Base-by-base conservation (phyloP, 2,113 vertebrate genomes). In the Scalopus aquaticus region DNA sequence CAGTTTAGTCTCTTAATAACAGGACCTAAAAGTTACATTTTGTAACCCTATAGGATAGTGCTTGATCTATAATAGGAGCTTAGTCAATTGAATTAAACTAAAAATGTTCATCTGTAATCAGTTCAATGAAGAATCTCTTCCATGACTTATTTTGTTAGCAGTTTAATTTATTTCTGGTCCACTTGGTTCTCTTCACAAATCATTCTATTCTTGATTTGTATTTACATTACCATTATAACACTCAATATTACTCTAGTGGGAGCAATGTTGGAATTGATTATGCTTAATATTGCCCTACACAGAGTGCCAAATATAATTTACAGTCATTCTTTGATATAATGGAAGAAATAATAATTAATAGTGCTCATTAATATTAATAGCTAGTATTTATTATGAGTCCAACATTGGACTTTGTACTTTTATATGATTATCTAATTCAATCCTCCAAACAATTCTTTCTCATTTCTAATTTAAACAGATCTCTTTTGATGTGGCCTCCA, bases 381-480 rank as follows among this genome's bases (percentile, higher is more conserved):
- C 19, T 54, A 62, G 35, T 67, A 73, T 81, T 91, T 94, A 79
- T 94, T 74, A 83, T 54, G n/a, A 88, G 49, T 74, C 69, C 30
- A 16, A 32, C 39, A 92, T 49, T 76, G 90, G 46, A 88, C 19
- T 93, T 84, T 54, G 5, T 83, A 56, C 32, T 87, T 81, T 90
- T 69, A 72, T 49, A 60, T 35, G 39, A 82, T 74, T 90, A 88
- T 86, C 22, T 93, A 82, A 91, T 91, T 96, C 81, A 91, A 70
- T 72, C 32, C 32, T 28, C 77, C 86, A 82, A 94, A 85, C 20
- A 78, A 74, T 32, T 70, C 70, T 76, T 93, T 32, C 16, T 9
- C 24, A 58, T 86, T 90, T 76, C 62, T 81, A 92, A 74, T 80
- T 93, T 86, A 91, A 93, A 88, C 58, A 93, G 60, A 96, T 76